Evolutionary conservation across 2,888 invertebrate genomes (phyloP).

Genomic region (Tetrapedia diversipes): DNA sequence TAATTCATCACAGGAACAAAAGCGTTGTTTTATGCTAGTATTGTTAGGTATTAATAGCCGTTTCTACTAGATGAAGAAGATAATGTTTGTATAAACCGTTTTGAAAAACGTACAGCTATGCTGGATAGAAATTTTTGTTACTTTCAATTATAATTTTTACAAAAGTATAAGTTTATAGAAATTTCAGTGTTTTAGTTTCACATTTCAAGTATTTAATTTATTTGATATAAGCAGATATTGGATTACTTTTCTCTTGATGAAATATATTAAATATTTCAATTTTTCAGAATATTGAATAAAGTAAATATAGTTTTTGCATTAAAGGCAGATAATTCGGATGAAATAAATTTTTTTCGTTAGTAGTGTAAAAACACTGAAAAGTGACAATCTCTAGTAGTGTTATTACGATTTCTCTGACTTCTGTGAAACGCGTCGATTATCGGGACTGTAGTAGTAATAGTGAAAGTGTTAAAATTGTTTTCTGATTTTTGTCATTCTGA

Average conservation of each 20-base stretch:
- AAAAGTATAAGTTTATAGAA: too few species aligned
- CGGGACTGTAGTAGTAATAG: neutral
- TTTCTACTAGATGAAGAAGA: neutral
- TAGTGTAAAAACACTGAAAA: neutral
- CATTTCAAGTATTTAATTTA: too few species aligned
- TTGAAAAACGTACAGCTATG: neutral
- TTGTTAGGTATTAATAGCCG: conserved; percentile 1
- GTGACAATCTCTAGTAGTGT: neutral
- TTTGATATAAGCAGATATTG: neutral
- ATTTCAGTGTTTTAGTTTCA: too few species aligned
- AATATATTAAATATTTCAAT: neutral
- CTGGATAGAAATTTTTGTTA: neutral
- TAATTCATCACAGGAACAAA: conserved; percentile 2
- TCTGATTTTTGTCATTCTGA: neutral
- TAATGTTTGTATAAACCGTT: neutral
- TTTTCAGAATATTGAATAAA: neutral
- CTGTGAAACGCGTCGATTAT: conserved; percentile 12
- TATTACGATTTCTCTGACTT: conserved; percentile 6
- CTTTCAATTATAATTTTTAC: neutral
- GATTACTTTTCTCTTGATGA: neutral
- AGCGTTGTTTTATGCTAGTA: neutral
- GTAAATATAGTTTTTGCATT: neutral
- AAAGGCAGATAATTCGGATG: neutral
- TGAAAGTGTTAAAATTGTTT: conserved; percentile 24
- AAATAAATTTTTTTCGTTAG: neutral